Conservation (phyloP, 2,113 vertebrate species). For the Apeltes quadracus region DNA sequence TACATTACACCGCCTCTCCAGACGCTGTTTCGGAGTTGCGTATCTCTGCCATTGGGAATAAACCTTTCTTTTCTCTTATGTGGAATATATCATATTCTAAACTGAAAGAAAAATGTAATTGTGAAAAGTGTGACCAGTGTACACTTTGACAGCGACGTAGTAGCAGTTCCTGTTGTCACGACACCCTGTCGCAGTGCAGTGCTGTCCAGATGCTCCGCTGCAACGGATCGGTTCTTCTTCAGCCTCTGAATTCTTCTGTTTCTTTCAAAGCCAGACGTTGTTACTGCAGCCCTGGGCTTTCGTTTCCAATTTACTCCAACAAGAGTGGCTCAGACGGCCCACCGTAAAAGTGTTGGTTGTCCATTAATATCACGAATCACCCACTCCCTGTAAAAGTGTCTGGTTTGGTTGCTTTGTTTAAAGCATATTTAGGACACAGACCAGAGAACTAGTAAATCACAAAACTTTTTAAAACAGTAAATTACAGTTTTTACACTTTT, state of each 20-base stretch:
- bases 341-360: slow-evolving; percentile 32
- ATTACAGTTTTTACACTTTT: not conserved
- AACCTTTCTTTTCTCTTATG: not conserved
- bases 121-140: not conserved
- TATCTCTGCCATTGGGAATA: not conserved
- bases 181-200: slow-evolving; percentile 54
- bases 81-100: not conserved
- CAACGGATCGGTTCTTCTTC: slow-evolving; percentile 28
- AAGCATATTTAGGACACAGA: slow-evolving; percentile 36
- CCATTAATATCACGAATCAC: slow-evolving; percentile 50
- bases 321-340: slow-evolving; percentile 46
- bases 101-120: not conserved
- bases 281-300: slow-evolving; percentile 52
- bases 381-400: slow-evolving; percentile 47
- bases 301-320: slow-evolving; percentile 57
- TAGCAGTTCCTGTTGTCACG: slow-evolving; percentile 17
- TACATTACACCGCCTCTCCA: slow-evolving; percentile 2
- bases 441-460: not conserved
- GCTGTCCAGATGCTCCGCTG: slow-evolving; percentile 44
- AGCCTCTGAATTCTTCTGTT: slow-evolving; percentile 9
- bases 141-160: slow-evolving; percentile 20
- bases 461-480: not conserved
- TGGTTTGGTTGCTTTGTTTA: slow-evolving; percentile 33
- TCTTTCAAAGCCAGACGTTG: slow-evolving; percentile 42
- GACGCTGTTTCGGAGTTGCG: not conserved